These are phyloP conservation scores for Steromphala cineraria DNA, from an alignment of 2,888 invertebrate species.

Conservation along the genomic window DNA sequence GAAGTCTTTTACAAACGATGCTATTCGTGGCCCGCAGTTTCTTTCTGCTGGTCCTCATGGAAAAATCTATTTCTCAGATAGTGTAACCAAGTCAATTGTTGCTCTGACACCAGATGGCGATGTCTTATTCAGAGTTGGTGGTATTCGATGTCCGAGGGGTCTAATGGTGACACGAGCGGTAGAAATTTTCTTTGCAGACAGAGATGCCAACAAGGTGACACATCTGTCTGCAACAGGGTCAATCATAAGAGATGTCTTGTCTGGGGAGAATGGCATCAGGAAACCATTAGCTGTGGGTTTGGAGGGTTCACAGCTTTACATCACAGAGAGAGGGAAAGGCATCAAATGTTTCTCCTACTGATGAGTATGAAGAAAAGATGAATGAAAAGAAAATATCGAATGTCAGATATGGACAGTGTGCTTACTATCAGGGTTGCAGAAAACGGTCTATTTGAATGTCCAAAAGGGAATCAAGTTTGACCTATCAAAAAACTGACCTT, in stretches of 20 bases:
- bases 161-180: not conserved
- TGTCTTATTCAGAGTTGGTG: not conserved
- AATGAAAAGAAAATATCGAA: too few relatives aligned
- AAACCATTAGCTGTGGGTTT: not conserved
- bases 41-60: not conserved
- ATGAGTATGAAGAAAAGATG: not conserved
- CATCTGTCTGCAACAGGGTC: not conserved
- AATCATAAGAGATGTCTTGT: not conserved
- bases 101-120: not conserved
- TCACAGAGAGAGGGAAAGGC: not conserved
- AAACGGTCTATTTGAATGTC: too few relatives aligned
- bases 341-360: not conserved
- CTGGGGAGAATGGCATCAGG: not conserved
- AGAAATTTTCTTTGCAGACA: not conserved
- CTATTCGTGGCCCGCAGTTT: not conserved
- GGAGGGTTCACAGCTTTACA: not conserved
- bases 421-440: too few relatives aligned
- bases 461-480: too few relatives aligned
- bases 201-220: not conserved
- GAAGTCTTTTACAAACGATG: not conserved
- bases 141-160: not conserved
- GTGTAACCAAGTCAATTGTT: not conserved
- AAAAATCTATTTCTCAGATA: not conserved
- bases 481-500: too few relatives aligned
- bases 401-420: too few relatives aligned